Evolutionary conservation across 2,797 vertebrate species (phyloP).

Genomic region (Thripadectes ignobilis): DNA sequence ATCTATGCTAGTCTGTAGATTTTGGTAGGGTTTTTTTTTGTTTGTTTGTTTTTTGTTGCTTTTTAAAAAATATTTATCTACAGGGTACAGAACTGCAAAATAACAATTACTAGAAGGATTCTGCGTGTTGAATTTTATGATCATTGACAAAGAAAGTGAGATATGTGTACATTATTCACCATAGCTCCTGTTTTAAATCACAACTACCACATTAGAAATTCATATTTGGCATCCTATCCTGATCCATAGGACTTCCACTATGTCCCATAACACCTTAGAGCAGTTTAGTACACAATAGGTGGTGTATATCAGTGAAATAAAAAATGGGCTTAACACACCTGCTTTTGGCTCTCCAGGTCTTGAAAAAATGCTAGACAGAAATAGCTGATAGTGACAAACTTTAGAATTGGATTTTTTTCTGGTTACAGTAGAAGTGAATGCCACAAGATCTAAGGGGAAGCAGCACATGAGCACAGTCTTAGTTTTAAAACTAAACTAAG

Average conservation of each 20-base stretch:
- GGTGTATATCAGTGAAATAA: not conserved
- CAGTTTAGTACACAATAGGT: not conserved
- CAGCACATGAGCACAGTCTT: not conserved
- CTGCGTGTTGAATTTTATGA: not conserved
- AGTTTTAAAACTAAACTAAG: not conserved
- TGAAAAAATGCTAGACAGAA: not conserved
- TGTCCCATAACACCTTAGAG: not conserved
- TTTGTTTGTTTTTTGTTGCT: too few species aligned
- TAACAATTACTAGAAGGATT: not conserved
- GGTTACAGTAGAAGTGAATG: not conserved
- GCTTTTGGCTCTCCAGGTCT: not conserved
- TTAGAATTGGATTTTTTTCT: not conserved
- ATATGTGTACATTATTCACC: not conserved
- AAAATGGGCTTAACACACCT: not conserved
- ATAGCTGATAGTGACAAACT: not conserved
- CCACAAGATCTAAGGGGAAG: not conserved
- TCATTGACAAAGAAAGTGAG: not conserved
- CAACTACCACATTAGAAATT: not conserved
- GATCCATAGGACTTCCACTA: not conserved
- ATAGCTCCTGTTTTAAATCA: not conserved
- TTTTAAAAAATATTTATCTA: not conserved
- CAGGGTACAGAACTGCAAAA: slow-evolving; percentile 12
- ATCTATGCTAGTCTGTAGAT: not conserved
- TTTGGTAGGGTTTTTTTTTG: not conserved
- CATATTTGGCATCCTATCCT: not conserved